phyloP scores from a whole-genome alignment of 2,797 vertebrate genomes.

The Chaetophractus vellerosus region DNA sequence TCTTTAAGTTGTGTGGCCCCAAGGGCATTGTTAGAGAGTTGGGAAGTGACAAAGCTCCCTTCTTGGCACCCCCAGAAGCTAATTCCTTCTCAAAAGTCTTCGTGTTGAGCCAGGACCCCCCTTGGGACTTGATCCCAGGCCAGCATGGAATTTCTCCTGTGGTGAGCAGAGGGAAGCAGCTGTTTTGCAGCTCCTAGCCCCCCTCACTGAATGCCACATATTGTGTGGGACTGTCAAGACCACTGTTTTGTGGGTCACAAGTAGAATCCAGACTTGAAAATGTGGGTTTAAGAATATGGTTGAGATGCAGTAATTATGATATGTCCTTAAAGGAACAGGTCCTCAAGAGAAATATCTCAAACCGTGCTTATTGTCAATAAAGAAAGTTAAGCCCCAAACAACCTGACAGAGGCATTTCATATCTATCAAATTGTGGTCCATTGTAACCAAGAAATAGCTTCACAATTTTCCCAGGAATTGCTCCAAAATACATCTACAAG shows the following conservation, averaged over 20 bases:
- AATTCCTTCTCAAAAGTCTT: not conserved
- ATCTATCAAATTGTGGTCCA: not conserved
- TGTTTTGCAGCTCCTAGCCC: no score
- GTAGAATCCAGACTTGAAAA: not conserved
- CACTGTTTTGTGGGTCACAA: not conserved
- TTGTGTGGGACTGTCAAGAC: not conserved
- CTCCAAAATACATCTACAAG: not conserved
- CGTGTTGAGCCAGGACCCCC: not conserved
- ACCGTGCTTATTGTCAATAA: not conserved
- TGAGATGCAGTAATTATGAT: not conserved
- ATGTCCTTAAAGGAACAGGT: not conserved
- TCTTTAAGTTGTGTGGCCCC: no score
- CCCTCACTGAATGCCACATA: accelerated
- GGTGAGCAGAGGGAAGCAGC: not conserved
- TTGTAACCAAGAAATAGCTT: not conserved
- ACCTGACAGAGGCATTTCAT: not conserved
- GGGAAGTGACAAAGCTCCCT: not conserved
- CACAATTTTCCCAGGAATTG: not conserved
- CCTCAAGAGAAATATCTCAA: not conserved
- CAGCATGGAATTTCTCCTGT: not conserved
- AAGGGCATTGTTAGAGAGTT: not conserved
- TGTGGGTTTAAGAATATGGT: not conserved
- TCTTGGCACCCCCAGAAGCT: not conserved
- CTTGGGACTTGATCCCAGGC: accelerated
- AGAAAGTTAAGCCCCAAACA: not conserved